Evolutionary conservation across 2,113 vertebrate genomes (phyloP).

Genomic region (Platycercus adscitus): DNA sequence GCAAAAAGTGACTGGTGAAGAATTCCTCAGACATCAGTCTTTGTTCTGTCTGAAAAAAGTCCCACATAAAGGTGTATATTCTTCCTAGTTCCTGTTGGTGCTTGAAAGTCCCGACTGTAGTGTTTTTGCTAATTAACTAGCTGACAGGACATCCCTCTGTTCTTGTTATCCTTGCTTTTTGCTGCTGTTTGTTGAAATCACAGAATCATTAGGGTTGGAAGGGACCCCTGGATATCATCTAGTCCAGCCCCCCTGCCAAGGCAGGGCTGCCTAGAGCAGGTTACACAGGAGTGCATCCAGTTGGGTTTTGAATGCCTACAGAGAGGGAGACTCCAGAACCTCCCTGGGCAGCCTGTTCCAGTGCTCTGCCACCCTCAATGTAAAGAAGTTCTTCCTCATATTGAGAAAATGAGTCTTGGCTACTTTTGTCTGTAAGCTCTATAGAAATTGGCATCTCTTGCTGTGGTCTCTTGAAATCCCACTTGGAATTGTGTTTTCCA

Average conservation of each 20-base stretch:
- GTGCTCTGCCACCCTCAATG: neutral
- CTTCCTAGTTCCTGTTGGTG: conserved; percentile 17
- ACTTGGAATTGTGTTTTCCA: neutral
- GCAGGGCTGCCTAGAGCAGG: neutral
- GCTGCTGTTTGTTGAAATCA: neutral
- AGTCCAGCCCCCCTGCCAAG: neutral
- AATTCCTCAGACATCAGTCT: conserved; percentile 5
- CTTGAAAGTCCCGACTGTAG: conserved; percentile 18
- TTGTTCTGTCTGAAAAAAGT: conserved; percentile 20
- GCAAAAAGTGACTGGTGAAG: neutral
- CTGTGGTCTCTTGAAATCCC: neutral
- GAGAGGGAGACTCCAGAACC: neutral
- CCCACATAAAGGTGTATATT: neutral
- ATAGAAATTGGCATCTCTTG: neutral
- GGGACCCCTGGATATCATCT: neutral
- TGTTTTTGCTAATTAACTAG: conserved; percentile 5
- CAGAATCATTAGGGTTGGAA: neutral
- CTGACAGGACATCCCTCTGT: neutral
- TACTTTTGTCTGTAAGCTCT: neutral
- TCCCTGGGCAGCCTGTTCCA: neutral
- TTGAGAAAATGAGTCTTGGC: neutral
- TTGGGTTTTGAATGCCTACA: neutral
- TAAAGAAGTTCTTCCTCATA: neutral
- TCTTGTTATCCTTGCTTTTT: neutral
- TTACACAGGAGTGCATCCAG: neutral